Evolutionary conservation across 2,797 vertebrate species (phyloP).

Genomic region (Neomorphus geoffroyi): DNA sequence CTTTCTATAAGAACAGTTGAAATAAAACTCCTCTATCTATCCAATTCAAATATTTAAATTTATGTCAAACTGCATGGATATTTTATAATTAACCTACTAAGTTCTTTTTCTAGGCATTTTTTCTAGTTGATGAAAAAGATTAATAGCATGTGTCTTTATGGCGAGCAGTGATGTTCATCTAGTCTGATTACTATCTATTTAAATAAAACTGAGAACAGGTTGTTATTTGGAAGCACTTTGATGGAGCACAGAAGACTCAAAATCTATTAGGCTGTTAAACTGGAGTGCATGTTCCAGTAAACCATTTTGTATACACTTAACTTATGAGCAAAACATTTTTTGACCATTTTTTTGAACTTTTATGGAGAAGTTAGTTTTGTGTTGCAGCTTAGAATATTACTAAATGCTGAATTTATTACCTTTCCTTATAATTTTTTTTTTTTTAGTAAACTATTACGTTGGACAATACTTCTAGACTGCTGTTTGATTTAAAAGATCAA

Average conservation of each 20-base stretch:
- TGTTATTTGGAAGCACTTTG: background rate
- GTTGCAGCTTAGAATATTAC: slow-evolving; percentile 29
- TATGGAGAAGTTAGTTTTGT: slow-evolving; percentile 9
- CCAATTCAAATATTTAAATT: background rate
- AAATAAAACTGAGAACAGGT: background rate
- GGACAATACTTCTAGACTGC: slow-evolving; percentile 15
- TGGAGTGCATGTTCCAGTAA: background rate
- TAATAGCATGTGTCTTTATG: background rate
- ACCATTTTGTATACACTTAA: background rate
- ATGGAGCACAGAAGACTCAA: background rate
- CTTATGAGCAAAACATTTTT: slow-evolving; percentile 9
- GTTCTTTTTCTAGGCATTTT: background rate
- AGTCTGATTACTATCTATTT: background rate
- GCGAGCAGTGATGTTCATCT: background rate
- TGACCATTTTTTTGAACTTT: slow-evolving; percentile 1
- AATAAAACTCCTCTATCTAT: background rate
- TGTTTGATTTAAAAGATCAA: slow-evolving; percentile 75
- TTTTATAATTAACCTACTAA: background rate
- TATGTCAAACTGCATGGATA: background rate
- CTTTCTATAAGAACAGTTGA: background rate
- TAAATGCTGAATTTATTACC: slow-evolving; percentile 51
- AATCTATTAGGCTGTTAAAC: background rate
- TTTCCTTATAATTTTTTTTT: slow-evolving; percentile 31
- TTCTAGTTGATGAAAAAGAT: background rate
- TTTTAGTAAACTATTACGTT: slow-evolving; percentile 15